Conservation (phyloP, 2,888 invertebrate species). For the Heliconius cydno region DNA sequence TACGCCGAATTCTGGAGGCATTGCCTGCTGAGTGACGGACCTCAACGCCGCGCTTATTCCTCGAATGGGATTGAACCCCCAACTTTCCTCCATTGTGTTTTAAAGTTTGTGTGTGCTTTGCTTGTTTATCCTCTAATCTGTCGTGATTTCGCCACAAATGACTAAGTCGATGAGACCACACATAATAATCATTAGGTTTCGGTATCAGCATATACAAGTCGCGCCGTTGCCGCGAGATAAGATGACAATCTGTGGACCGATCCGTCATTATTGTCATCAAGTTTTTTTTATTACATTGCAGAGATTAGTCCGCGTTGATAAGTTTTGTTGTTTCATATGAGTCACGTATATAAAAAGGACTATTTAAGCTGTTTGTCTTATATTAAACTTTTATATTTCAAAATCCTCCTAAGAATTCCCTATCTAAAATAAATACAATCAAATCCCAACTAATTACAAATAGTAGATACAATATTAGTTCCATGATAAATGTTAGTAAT, state of each 20-base stretch:
- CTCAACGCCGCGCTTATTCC: too few species aligned
- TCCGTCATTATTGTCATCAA: constrained; percentile 24
- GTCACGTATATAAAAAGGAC: neutral
- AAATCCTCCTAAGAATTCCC: neutral
- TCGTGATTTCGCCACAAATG: constrained; percentile 28
- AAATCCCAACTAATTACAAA: constrained; percentile 9
- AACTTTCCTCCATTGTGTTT: too few species aligned
- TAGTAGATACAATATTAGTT: constrained; percentile 20
- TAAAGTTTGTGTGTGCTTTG: neutral
- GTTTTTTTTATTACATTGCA: constrained; percentile 14
- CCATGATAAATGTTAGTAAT: constrained; percentile 39
- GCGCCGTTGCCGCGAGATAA: neutral
- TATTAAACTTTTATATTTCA: too few species aligned
- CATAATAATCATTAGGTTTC: constrained; percentile 6
- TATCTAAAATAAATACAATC: neutral
- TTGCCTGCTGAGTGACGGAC: too few species aligned
- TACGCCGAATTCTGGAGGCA: too few species aligned
- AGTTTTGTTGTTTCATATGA: constrained; percentile 1
- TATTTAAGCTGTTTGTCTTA: too few species aligned
- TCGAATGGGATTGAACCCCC: too few species aligned
- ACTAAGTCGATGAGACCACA: constrained; percentile 20
- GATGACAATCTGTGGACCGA: constrained; percentile 17
- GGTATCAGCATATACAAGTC: constrained; percentile 16
- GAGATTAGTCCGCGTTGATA: neutral
- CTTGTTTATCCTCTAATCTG: constrained; percentile 33